A percentile compares a stretch with the other conserved stretches of the same genome.
Evolutionary conservation across 2,113 vertebrate species (phyloP).

Genomic region (Lagopus leucura): DNA sequence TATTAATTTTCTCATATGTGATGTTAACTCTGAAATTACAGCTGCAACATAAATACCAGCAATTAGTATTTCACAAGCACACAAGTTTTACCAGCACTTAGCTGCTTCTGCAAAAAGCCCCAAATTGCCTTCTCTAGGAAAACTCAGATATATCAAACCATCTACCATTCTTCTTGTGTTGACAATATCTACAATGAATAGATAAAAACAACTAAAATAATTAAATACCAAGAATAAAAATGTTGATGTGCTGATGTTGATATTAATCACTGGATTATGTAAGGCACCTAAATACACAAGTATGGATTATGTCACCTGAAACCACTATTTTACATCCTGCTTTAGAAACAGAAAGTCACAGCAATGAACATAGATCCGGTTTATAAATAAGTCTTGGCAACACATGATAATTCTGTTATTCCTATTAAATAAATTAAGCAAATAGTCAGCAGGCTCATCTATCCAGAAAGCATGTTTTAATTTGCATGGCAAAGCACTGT

Average conservation of each 20-base stretch:
- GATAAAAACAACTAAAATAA: background rate
- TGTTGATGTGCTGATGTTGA: fast-evolving
- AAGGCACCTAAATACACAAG: background rate
- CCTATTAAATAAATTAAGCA: background rate
- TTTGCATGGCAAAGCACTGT: background rate
- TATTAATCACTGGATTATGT: background rate
- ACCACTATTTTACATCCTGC: background rate
- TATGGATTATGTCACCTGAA: background rate
- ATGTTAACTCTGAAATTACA: background rate
- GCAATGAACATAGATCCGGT: background rate
- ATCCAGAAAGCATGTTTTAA: background rate
- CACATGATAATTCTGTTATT: background rate
- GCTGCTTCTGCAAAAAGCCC: background rate
- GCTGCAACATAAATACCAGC: background rate
- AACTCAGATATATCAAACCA: background rate
- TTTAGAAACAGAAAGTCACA: background rate
- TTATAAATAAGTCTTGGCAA: background rate
- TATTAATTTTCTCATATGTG: background rate
- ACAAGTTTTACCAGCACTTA: background rate
- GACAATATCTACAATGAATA: background rate
- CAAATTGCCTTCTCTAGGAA: background rate
- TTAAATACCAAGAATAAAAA: background rate
- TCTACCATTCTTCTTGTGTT: background rate
- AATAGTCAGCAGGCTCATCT: background rate
- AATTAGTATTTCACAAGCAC: background rate